phyloP scores from a whole-genome alignment of 37 sponge, comb jelly and placozoan species.

The Tethya wilhelma region DNA sequence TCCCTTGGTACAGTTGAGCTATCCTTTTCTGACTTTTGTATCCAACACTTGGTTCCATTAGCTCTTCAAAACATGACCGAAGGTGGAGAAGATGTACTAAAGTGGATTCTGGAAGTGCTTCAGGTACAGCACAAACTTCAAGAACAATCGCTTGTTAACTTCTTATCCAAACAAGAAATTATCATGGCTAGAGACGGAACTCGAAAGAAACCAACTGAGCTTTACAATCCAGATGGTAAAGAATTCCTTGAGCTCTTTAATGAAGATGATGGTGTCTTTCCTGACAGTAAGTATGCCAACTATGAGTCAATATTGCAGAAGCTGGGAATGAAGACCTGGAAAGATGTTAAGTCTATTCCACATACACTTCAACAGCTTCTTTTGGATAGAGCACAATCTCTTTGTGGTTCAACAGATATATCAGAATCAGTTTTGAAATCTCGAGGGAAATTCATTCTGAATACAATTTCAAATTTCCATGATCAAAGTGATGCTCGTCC shows the following conservation, averaged over 20 bases:
- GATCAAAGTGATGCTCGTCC: no score
- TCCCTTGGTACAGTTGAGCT: conserved; percentile 11
- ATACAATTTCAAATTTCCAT: not conserved
- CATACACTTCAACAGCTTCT: not conserved
- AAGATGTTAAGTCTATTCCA: not conserved
- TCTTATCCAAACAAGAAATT: not conserved
- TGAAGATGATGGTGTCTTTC: conserved; percentile 6
- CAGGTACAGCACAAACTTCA: not conserved
- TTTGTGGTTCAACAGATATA: not conserved
- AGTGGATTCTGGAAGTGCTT: conserved; percentile 50
- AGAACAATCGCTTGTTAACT: not conserved
- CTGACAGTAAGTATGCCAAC: conserved; percentile 4
- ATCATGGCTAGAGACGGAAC: not conserved
- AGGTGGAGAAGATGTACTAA: conserved; percentile 28
- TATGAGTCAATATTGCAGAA: conserved; percentile 3
- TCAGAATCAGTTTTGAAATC: not conserved
- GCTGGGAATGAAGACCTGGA: conserved; percentile 53
- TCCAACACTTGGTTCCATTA: conserved; percentile 16
- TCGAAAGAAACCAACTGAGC: not conserved
- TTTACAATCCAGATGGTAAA: conserved; percentile 44
- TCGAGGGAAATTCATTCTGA: conserved; percentile 4
- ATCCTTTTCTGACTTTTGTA: conserved; percentile 22
- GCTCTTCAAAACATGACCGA: not conserved
- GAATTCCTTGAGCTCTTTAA: conserved; percentile 35
- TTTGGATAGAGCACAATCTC: not conserved